Percentiles rank a stretch among this genome's conserved stretches.
Conservation (phyloP, 2,888 invertebrate genomes). For the Osedax fenrisi region DNA sequence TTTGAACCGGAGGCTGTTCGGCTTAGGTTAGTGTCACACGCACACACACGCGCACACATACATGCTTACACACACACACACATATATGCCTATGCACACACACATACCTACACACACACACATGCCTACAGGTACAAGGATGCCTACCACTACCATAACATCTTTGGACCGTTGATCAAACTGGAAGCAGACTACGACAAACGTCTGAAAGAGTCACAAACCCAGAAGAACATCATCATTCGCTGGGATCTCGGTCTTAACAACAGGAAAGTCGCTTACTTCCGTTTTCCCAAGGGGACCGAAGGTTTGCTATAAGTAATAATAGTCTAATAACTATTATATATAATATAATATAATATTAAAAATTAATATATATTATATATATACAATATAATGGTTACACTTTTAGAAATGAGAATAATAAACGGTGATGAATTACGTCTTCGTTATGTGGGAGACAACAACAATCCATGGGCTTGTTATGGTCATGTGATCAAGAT, state of each 20-base stretch:
- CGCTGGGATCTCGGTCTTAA: constrained; percentile 97
- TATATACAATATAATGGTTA: too few relatives aligned
- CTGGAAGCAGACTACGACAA: constrained; percentile 97
- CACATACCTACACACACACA: too few relatives aligned
- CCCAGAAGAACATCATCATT: constrained; percentile 92
- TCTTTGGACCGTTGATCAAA: constrained; percentile 89
- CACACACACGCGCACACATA: too few relatives aligned
- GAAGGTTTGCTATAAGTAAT: constrained; percentile 58
- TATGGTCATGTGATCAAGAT: constrained; percentile 84
- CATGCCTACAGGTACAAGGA: constrained; percentile 85
- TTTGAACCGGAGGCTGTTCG: constrained; percentile 87
- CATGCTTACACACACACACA: too few relatives aligned
- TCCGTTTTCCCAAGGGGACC: constrained; percentile 88
- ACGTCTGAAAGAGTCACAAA: constrained; percentile 89
- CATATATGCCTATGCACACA: too few relatives aligned
- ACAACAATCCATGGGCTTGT: constrained; percentile 89
- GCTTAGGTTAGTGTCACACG: constrained; percentile 51
- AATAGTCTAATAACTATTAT: too few relatives aligned
- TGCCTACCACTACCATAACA: constrained; percentile 96
- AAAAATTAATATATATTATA: too few relatives aligned
- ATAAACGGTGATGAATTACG: constrained; percentile 97
- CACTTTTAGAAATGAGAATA: constrained; percentile 77
- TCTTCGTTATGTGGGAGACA: constrained; percentile 74
- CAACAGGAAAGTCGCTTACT: constrained; percentile 92
- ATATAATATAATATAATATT: too few relatives aligned